Conservation (phyloP, 2,113 vertebrate genomes). For the Megaceryle torquata region DNA sequence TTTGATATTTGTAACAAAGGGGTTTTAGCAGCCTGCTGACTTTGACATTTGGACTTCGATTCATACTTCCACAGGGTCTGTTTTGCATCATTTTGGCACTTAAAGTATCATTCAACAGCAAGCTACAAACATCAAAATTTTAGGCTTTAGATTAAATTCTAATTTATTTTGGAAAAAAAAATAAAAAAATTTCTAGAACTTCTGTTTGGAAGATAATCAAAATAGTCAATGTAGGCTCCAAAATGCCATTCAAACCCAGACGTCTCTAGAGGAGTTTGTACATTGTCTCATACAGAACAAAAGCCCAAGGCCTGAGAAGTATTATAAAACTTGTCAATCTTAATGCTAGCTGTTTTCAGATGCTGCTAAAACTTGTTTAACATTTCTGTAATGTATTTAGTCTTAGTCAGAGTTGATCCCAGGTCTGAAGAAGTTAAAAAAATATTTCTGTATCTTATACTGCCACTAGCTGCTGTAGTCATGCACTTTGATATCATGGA, state of each 20-base stretch:
- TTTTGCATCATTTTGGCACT: not conserved
- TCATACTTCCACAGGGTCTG: fast-evolving
- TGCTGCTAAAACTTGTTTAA: not conserved
- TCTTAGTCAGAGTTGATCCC: not conserved
- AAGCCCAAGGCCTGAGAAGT: not conserved
- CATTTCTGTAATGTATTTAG: not conserved
- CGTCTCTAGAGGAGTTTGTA: not conserved
- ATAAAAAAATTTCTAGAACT: not conserved
- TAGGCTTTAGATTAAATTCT: not conserved
- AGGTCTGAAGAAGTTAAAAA: not conserved
- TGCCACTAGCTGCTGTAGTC: not conserved
- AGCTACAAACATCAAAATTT: not conserved
- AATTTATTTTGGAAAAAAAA: not conserved
- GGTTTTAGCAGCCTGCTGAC: not conserved
- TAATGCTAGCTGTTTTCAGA: not conserved
- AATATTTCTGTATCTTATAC: not conserved
- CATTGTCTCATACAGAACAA: not conserved
- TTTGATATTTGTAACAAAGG: not conserved
- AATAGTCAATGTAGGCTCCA: not conserved
- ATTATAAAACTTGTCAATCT: not conserved
- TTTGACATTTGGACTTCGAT: not conserved
- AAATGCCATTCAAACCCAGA: not conserved
- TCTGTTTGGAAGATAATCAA: not conserved
- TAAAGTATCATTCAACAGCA: not conserved
- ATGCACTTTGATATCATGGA: not conserved